Percentiles rank a stretch among this genome's conserved stretches.
These are phyloP conservation scores for Ophiodon elongatus DNA, from an alignment of 2,113 vertebrate genomes.

Conservation along the genomic window DNA sequence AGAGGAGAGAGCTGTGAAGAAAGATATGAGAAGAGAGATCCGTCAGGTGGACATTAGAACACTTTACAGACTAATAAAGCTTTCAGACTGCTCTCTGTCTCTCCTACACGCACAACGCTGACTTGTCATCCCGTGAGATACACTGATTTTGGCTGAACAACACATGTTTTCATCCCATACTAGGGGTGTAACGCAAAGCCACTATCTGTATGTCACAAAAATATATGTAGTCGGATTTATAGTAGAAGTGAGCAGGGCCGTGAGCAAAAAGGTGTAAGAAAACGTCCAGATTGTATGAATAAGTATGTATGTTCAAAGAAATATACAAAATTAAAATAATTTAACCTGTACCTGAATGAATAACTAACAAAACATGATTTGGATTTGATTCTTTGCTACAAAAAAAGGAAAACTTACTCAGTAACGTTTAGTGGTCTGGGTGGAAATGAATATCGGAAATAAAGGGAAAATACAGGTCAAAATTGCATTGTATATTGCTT, in stretches of 20 bases:
- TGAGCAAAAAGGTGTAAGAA: neutral
- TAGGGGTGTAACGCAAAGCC: neutral
- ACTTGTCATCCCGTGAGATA: conserved; percentile 4
- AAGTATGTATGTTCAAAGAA: neutral
- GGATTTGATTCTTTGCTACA: neutral
- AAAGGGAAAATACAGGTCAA: neutral
- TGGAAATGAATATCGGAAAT: neutral
- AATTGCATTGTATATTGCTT: too few relatives aligned
- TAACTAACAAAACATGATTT: neutral
- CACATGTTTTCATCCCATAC: neutral
- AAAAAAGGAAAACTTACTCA: too few relatives aligned
- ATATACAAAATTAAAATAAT: neutral
- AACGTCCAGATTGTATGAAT: neutral
- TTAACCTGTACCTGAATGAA: neutral
- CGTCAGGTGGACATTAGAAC: conserved; percentile 3
- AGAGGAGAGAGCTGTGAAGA: conserved; percentile 8
- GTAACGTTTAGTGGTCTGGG: neutral
- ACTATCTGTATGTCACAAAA: neutral
- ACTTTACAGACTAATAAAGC: conserved; percentile 3
- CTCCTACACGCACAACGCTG: neutral
- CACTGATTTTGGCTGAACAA: neutral
- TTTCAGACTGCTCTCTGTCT: neutral
- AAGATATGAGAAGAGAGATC: conserved; percentile 16
- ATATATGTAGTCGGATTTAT: neutral
- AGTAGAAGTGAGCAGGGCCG: neutral